These are phyloP conservation scores for Drosophila ustulata DNA, from an alignment of 2,888 invertebrate genomes.

Conservation along the genomic window DNA sequence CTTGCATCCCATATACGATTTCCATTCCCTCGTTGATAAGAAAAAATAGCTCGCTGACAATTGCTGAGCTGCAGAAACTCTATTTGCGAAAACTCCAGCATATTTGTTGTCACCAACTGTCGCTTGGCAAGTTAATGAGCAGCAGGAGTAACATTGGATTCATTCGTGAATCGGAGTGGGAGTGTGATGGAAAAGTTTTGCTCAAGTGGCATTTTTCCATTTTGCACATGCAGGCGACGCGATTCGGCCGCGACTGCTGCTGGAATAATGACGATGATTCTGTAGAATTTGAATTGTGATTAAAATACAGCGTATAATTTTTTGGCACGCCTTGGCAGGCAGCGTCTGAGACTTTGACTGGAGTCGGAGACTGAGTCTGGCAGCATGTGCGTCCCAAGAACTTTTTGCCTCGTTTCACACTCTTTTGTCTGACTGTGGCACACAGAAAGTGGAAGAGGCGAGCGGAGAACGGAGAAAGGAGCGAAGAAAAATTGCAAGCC, in stretches of 20 bases:
- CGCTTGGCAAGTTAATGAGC: slow-evolving; percentile 58
- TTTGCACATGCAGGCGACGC: slow-evolving; percentile 44
- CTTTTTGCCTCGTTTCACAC: slow-evolving; percentile 74
- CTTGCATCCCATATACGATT: background rate
- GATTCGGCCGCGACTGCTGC: slow-evolving; percentile 45
- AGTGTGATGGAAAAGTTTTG: slow-evolving; percentile 44
- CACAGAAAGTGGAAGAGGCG: background rate
- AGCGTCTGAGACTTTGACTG: background rate
- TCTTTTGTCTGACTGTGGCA: slow-evolving; percentile 63
- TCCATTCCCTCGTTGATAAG: background rate
- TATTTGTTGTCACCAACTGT: slow-evolving; percentile 44
- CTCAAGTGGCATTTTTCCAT: slow-evolving; percentile 60
- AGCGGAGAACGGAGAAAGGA: background rate
- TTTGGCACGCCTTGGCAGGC: slow-evolving; percentile 54
- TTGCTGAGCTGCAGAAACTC: slow-evolving; percentile 5
- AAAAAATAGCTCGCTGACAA: slow-evolving; percentile 8
- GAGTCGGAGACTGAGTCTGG: slow-evolving; percentile 28
- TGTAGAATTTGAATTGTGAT: slow-evolving; percentile 83
- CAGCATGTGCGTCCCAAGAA: slow-evolving; percentile 71
- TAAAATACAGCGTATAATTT: slow-evolving; percentile 82
- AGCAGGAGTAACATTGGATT: slow-evolving; percentile 47
- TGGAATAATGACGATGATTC: slow-evolving; percentile 80
- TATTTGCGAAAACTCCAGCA: slow-evolving; percentile 7
- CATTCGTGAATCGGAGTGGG: slow-evolving; percentile 1
- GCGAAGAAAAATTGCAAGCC: slow-evolving; percentile 78